Conservation (phyloP, 2,113 vertebrate species). For the Oxyura jamaicensis region DNA sequence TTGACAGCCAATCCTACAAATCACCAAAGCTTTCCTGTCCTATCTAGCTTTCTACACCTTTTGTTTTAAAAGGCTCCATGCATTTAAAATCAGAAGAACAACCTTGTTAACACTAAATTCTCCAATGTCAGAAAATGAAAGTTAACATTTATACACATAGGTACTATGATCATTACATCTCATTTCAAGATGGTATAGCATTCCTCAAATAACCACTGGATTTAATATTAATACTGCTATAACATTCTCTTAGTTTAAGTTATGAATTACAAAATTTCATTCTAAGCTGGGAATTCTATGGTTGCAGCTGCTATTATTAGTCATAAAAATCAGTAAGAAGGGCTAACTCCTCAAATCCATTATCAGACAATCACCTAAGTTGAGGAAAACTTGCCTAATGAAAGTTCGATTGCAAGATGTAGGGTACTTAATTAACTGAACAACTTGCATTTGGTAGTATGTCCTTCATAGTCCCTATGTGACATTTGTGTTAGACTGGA, state of each 20-base stretch:
- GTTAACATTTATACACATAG: background rate
- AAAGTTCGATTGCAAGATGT: background rate
- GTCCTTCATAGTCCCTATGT: background rate
- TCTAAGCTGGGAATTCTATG: background rate
- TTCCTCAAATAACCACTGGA: background rate
- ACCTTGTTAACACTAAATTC: background rate
- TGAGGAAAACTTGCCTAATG: background rate
- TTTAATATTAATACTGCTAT: background rate
- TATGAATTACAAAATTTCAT: background rate
- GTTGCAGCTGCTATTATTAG: background rate
- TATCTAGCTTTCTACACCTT: background rate
- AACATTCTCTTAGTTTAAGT: background rate
- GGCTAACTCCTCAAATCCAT: background rate
- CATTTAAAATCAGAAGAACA: background rate
- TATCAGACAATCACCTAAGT: background rate
- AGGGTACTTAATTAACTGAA: fast-evolving
- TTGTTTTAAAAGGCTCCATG: background rate
- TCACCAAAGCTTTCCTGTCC: background rate
- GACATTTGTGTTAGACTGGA: background rate
- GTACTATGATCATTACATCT: background rate
- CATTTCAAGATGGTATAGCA: background rate
- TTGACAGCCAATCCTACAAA: background rate
- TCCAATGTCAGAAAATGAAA: background rate
- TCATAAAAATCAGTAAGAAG: background rate
- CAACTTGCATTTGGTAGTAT: background rate